Evolutionary conservation across 2,797 vertebrate genomes (phyloP).

Genomic region (Loris lydekkerianus): DNA sequence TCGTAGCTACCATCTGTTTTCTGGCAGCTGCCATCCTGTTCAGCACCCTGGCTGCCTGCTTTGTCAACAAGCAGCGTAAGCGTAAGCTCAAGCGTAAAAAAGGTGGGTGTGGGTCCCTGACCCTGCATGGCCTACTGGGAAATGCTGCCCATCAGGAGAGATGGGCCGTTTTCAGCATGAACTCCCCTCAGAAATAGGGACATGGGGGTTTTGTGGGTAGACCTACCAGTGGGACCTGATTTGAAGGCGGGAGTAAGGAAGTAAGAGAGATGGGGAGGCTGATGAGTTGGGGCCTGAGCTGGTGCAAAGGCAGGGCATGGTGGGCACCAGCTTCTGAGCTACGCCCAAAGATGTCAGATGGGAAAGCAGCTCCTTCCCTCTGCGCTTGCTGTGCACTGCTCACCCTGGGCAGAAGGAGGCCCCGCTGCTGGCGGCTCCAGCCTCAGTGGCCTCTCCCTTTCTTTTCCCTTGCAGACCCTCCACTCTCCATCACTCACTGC

Average conservation of each 20-base stretch:
- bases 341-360: rapidly evolving
- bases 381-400: rapidly evolving
- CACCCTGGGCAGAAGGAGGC: neutral
- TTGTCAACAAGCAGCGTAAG: constrained; percentile 98
- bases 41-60: constrained; percentile 98
- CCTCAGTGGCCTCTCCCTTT: constrained; percentile 58
- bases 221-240: neutral
- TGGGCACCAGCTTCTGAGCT: neutral
- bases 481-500: constrained; percentile 98
- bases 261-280: neutral
- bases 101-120: constrained; percentile 90
- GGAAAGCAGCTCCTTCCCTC: neutral
- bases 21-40: constrained; percentile 98
- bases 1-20: constrained; percentile 99
- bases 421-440: neutral
- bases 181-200: neutral
- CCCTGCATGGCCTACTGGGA: neutral
- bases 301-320: neutral
- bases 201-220: neutral
- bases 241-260: neutral
- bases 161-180: rapidly evolving
- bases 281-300: neutral
- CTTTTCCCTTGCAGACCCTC: constrained; percentile 93
- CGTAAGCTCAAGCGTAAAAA: constrained; percentile 99
- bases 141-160: neutral